Percentiles rank a stretch among this genome's conserved stretches.
These are phyloP conservation scores for Himalopsyche phryganea DNA, from an alignment of 1,140 invertebrate genomes.

Conservation along the genomic window DNA sequence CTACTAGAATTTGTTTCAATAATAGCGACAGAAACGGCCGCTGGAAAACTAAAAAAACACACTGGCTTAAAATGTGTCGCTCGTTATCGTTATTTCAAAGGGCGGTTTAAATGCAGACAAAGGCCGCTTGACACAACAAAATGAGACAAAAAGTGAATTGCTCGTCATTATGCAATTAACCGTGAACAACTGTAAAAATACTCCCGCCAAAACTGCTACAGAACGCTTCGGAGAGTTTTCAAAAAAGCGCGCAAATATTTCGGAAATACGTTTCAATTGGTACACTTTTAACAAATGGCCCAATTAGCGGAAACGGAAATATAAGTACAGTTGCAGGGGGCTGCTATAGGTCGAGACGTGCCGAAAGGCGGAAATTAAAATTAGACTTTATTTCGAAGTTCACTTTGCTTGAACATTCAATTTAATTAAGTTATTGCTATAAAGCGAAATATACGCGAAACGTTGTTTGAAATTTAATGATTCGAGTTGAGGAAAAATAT, in stretches of 20 bases:
- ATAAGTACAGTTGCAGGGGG: not conserved
- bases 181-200: not conserved
- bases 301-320: slow-evolving; percentile 3
- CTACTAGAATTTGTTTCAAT: too few species aligned
- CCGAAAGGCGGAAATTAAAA: slow-evolving; percentile 3
- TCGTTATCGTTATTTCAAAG: too few species aligned
- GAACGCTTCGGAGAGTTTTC: too few species aligned
- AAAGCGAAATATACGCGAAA: not conserved
- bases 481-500: too few species aligned
- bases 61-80: too few species aligned
- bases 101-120: not conserved
- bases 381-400: slow-evolving; percentile 1
- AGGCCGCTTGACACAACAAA: not conserved
- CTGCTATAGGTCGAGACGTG: not conserved
- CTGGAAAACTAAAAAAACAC: too few species aligned
- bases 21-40: too few species aligned
- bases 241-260: not conserved
- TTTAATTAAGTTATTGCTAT: not conserved
- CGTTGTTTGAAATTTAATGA: too few species aligned
- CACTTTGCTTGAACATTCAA: not conserved
- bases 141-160: not conserved
- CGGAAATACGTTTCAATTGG: slow-evolving; percentile 1
- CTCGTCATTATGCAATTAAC: slow-evolving; percentile 1
- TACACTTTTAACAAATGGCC: not conserved
- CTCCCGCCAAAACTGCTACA: too few species aligned